Conservation (phyloP, 2,888 invertebrate species). For the Drosophila monieri region DNA sequence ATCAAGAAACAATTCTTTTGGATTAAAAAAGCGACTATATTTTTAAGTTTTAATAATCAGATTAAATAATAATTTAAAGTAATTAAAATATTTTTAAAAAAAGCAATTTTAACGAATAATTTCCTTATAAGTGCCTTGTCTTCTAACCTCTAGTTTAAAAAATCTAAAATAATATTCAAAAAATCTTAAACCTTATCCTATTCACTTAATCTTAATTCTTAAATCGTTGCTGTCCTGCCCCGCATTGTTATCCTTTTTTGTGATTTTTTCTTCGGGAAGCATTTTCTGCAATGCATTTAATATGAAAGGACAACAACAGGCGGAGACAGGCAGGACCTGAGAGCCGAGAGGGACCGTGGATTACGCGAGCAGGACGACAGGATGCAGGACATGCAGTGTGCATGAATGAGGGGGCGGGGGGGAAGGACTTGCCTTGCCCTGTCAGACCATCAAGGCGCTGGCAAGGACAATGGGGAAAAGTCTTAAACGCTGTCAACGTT, state of each 20-base stretch:
- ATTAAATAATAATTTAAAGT: no score
- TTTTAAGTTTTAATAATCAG: no score
- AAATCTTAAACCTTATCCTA: no score
- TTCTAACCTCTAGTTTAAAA: no score
- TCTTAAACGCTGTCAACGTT: constrained; percentile 80
- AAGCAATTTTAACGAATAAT: no score
- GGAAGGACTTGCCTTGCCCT: constrained; percentile 60
- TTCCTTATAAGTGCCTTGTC: no score
- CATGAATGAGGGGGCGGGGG: constrained; percentile 1
- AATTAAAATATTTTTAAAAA: no score
- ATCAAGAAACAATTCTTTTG: no score
- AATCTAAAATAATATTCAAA: no score
- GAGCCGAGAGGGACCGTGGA: not conserved
- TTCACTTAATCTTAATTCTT: no score
- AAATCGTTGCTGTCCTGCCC: not conserved
- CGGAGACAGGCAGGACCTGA: constrained; percentile 50
- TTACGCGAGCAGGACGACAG: constrained; percentile 7
- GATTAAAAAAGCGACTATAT: no score
- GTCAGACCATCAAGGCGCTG: constrained; percentile 55
- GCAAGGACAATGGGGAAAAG: constrained; percentile 78
- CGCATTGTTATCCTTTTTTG: constrained; percentile 21
- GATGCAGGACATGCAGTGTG: not conserved
- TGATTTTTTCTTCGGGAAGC: not conserved
- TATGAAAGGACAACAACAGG: constrained; percentile 78
- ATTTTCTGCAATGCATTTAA: constrained; percentile 71